Evolutionary conservation across 2,113 vertebrate genomes (phyloP).

Genomic region (Neogobius melanostomus): DNA sequence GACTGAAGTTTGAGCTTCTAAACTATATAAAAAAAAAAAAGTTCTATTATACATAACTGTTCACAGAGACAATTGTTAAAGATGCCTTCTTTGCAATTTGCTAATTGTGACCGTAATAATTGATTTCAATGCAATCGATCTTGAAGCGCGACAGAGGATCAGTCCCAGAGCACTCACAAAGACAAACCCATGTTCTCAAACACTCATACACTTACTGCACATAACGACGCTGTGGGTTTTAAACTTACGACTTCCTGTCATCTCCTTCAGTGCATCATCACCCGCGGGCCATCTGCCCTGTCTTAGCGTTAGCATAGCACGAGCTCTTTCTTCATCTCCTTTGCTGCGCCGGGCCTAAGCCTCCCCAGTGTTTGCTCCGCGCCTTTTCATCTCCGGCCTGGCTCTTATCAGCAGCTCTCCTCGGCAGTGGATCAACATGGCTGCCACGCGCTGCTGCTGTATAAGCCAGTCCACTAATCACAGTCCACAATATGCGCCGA

Average conservation of each 20-base stretch:
- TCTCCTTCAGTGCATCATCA: background rate
- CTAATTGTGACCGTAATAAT: too few species aligned
- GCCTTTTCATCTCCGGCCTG: background rate
- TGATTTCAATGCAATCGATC: too few species aligned
- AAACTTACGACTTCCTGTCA: too few species aligned
- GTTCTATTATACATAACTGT: too few species aligned
- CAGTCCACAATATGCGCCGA: constrained; percentile 18
- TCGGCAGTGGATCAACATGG: constrained; percentile 27
- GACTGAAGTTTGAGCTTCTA: too few species aligned
- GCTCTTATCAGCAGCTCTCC: constrained; percentile 11
- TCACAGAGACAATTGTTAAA: too few species aligned
- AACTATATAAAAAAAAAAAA: too few species aligned
- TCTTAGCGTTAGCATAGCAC: background rate
- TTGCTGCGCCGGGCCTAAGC: background rate
- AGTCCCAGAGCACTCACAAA: too few species aligned
- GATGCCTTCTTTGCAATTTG: too few species aligned
- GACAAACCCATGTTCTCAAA: too few species aligned
- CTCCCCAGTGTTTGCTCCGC: background rate
- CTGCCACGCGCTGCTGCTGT: constrained; percentile 18
- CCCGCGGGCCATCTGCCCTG: background rate
- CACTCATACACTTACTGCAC: background rate
- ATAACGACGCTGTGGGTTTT: background rate
- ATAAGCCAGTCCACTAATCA: constrained; percentile 32
- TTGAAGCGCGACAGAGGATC: too few species aligned
- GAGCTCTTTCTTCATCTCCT: background rate